Percentiles rank a stretch among this genome's conserved stretches.
Conservation (phyloP, 2,888 invertebrate genomes). For the Desoria tigrina region DNA sequence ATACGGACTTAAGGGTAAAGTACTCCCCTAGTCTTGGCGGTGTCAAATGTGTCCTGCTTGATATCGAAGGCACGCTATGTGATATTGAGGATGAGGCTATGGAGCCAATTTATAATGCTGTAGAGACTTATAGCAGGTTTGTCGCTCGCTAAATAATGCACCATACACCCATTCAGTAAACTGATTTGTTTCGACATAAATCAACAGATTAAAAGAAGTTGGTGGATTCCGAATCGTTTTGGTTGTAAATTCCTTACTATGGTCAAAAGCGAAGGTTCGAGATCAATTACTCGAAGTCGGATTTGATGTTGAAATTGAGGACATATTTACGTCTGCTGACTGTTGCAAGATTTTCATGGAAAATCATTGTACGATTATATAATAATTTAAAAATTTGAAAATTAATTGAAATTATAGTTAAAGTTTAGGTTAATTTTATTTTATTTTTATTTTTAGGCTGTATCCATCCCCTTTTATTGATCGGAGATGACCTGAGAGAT, state of each 20-base stretch:
- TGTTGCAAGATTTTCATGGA: conserved; percentile 29
- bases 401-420: too few species aligned
- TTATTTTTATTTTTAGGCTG: too few species aligned
- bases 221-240: conserved; percentile 9
- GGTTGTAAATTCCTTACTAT: conserved; percentile 28
- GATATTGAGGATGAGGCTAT: conserved; percentile 18
- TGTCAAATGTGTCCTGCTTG: conserved; percentile 20
- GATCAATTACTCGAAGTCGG: conserved; percentile 12
- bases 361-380: conserved; percentile 9
- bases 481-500: conserved; percentile 20
- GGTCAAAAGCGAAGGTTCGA: conserved; percentile 12
- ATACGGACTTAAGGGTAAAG: conserved; percentile 26
- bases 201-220: too few species aligned
- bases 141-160: neutral
- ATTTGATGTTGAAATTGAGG: conserved; percentile 19
- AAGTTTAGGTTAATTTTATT: too few species aligned
- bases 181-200: too few species aligned
- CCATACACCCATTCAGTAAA: neutral
- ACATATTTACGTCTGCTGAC: conserved; percentile 33
- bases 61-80: conserved; percentile 32
- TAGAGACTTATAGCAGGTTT: conserved; percentile 26
- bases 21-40: conserved; percentile 24
- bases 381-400: too few species aligned
- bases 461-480: conserved; percentile 17
- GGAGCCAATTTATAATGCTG: conserved; percentile 16